Base-by-base conservation (phyloP, 2,113 vertebrate genomes). In the Coracopsis vasa region DNA sequence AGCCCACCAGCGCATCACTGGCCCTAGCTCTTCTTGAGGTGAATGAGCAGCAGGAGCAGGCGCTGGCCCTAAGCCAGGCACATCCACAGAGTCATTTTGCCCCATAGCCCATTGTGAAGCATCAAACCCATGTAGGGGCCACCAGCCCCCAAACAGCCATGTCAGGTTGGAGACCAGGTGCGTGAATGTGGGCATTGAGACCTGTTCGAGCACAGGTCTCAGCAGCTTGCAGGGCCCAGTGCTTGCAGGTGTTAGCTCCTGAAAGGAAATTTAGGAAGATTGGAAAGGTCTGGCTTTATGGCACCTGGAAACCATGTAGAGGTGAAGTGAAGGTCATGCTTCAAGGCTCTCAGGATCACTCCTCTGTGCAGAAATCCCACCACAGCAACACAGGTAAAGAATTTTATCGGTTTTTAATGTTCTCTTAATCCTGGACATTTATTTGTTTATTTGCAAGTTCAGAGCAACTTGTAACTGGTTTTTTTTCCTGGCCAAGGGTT, bases 181-280 rank as follows among this genome's bases (percentile, higher is more conserved):
- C 16, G 31, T 23, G 10, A 41, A 15, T 0, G 6, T 18, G 37
- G n/a, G 51, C 23, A 8, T 28, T 3, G 41, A 70, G 33, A 23
- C 17, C 61, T 60, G 50, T 61, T 12, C 8, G 18, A 51, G 72
- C n/a, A 5, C 33, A 17, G 54, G 33, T 6, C 54, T n/a, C 54
- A 21, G 21, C 33, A 58, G 33, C 54, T 58, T 23, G n/a, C 45
- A 58, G 18, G 14, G 20, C 69, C 28, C 44, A 12, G 0, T 0
- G 0, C 51, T 72, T 48, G 17, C 44, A 21, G 17, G 24, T 9
- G 5, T 54, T 25, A 50, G 60, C 31, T 6, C 13, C 31, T 29
- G 42, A 71, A 86, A 70, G 41, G 50, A 72, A 42, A 39, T 85
- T 42, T 1, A 67, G 47, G 23, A 39, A 64, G 44, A 24, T 42